Percentiles rank a stretch among this genome's conserved stretches.
Evolutionary conservation across 1,140 invertebrate species (phyloP).

Genomic region (Drosophila lowei): DNA sequence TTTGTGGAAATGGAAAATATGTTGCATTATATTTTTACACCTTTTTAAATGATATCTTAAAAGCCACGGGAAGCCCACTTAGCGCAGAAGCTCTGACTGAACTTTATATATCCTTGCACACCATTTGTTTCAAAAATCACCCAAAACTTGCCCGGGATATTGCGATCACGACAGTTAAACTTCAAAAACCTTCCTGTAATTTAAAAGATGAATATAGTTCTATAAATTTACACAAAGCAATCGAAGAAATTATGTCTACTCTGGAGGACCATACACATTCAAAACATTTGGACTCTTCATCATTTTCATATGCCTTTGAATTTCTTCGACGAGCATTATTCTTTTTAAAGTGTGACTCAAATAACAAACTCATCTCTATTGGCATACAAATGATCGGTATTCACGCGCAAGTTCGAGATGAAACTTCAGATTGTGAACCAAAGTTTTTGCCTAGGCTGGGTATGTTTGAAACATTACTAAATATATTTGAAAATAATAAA

Average conservation of each 20-base stretch:
- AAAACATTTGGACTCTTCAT: slow-evolving; percentile 83
- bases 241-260: slow-evolving; percentile 36
- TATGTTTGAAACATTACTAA: slow-evolving; percentile 91
- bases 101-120: slow-evolving; percentile 85
- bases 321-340: slow-evolving; percentile 88
- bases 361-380: slow-evolving; percentile 86
- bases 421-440: slow-evolving; percentile 85
- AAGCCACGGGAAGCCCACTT: slow-evolving; percentile 87
- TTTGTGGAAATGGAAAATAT: slow-evolving; percentile 86
- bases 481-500: slow-evolving; percentile 89
- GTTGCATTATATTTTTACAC: slow-evolving; percentile 87
- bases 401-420: slow-evolving; percentile 86
- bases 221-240: slow-evolving; percentile 84
- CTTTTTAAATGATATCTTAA: slow-evolving; percentile 86
- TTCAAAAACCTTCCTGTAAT: slow-evolving; percentile 91
- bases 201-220: slow-evolving; percentile 90
- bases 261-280: slow-evolving; percentile 44
- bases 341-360: slow-evolving; percentile 77
- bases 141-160: slow-evolving; percentile 77
- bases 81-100: slow-evolving; percentile 87
- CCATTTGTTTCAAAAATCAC: slow-evolving; percentile 49
- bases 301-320: slow-evolving; percentile 93
- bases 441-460: slow-evolving; percentile 90
- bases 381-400: slow-evolving; percentile 88
- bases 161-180: slow-evolving; percentile 87